Base-by-base conservation (phyloP, 1,140 invertebrate species). In the Panulirus ornatus region DNA sequence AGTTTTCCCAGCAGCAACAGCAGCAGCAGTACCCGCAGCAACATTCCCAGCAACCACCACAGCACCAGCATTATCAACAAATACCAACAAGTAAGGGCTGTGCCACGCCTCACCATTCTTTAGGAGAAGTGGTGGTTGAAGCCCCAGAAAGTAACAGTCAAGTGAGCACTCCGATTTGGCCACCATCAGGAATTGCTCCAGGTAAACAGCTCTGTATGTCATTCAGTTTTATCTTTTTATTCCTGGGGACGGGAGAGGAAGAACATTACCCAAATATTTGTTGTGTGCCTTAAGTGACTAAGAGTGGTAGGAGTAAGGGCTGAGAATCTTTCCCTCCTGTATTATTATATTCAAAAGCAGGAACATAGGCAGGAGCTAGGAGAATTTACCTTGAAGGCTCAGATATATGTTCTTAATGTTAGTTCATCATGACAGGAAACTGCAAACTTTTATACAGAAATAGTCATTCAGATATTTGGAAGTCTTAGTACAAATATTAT, bases 151-250 rank as follows among this genome's bases (percentile, higher is more conserved):
- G 63, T 75, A 44, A 83, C 47, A 83, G 63, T 36, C 87, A 89
- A 54, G 87, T 89, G 42, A 83, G 79, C 81, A 89, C 87, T 0
- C 87, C 87, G 54, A 71, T 89, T 9, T 89, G 87, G 87, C 87
- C 87, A 2, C 87, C 87, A 30, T 89, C 87, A 30, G 87, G 87
- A 51, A 89, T 89, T 83, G 87, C 87, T 14, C 87, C 87, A 83
- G 87, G 87, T 89, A 76, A 88, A 27, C 30, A 27, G 54, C 9
- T n/a, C n/a, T n/a, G n/a, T n/a, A n/a, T n/a, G n/a, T n/a, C n/a
- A n/a, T n/a, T n/a, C n/a, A n/a, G n/a, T n/a, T n/a, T n/a, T n/a
- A n/a, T n/a, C n/a, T n/a, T n/a, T n/a, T n/a, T n/a, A n/a, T n/a
- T n/a, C n/a, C n/a, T n/a, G n/a, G n/a, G n/a, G n/a, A n/a, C n/a